Percentiles rank a stretch among this genome's conserved stretches.
These are phyloP conservation scores for Nesometra sesokonis DNA, from an alignment of 35 echinoderm and acorn worm genomes.

Conservation along the genomic window DNA sequence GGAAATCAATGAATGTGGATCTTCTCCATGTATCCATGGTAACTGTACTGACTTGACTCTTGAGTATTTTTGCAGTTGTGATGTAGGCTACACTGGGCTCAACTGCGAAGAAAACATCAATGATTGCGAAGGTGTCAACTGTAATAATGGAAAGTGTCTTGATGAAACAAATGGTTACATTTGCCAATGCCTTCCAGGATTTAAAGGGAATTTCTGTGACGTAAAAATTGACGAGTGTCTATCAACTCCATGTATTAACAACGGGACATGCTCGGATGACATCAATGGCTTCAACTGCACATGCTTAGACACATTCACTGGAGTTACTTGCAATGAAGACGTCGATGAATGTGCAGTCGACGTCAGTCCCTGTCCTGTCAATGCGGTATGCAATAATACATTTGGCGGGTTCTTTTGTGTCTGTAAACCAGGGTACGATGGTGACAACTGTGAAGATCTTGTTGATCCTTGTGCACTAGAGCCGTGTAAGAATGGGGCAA, in stretches of 20 bases:
- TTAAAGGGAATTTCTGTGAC: slow-evolving; percentile 9
- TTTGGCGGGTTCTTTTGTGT: slow-evolving; percentile 21
- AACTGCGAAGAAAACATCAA: slow-evolving; percentile 27
- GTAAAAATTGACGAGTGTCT: slow-evolving; percentile 15
- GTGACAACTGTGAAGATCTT: slow-evolving; percentile 15
- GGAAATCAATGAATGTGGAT: slow-evolving; percentile 25
- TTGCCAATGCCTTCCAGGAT: slow-evolving; percentile 15
- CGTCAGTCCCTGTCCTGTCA: neutral
- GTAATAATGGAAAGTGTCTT: slow-evolving; percentile 11
- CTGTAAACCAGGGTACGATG: slow-evolving; percentile 9
- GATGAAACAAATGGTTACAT: slow-evolving; percentile 26
- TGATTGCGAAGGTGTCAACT: slow-evolving; percentile 2
- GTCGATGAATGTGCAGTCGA: slow-evolving; percentile 22
- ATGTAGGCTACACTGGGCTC: slow-evolving; percentile 8
- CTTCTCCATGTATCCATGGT: slow-evolving; percentile 20
- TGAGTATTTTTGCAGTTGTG: slow-evolving; percentile 13
- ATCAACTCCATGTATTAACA: slow-evolving; percentile 19
- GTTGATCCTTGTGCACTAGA: neutral
- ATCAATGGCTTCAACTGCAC: slow-evolving; percentile 20
- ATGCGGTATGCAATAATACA: slow-evolving; percentile 17
- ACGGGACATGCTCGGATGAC: slow-evolving; percentile 7
- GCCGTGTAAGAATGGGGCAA: slow-evolving; percentile 7
- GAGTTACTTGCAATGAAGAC: neutral
- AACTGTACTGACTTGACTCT: slow-evolving; percentile 11
- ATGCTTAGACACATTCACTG: slow-evolving; percentile 4